Base-by-base conservation (phyloP, 2,888 invertebrate genomes). In the Papilio protenor region DNA sequence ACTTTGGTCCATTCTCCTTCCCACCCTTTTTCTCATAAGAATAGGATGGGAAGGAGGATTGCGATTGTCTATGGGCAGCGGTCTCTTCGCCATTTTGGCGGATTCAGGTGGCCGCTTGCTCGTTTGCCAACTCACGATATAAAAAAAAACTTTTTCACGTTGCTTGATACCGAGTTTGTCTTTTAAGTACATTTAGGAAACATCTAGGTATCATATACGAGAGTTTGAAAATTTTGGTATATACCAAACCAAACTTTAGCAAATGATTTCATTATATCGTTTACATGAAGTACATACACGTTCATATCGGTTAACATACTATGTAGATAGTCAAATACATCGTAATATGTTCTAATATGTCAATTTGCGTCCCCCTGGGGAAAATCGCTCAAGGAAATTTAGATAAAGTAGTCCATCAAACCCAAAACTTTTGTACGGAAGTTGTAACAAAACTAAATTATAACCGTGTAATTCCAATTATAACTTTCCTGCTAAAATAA, bases 391-490 rank as follows among this genome's bases (percentile, higher is more conserved):
- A 8, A 40, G 18, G n/a, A 40, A 40, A 66, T 66, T 66, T 40
- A 66, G 40, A 66, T 11, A 66, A 66, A 66, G 18, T 66, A 66
- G 66, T 66, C n/a, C 66, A 40, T 66, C 66, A 66, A 66, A 66
- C 66, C 40, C 66, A 4, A 66, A 66, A 66, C 66, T 40, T 66
- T 66, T 40, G 66, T 40, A 33, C 18, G 66, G 66, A 66, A 66
- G 66, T 40, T 66, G 40, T 40, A n/a, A 66, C 61, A 61, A 61
- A 61, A 61, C 61, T 61, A 61, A 61, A 61, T 61, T 61, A 61
- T 61, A 27, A 61, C 61, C 4, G 61, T 23, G 5, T 33, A 64
- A 64, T 64, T 33, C 33, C 66, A 66, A 66, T 66, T 66, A 40
- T 40, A 66, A 66, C 66, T 66, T 66, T 40, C 40, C 66, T 40